A percentile compares a stretch with the other conserved stretches of the same genome.
These are phyloP conservation scores for Cardiocondyla obscurior DNA, from an alignment of 1,140 invertebrate species.

Conservation along the genomic window DNA sequence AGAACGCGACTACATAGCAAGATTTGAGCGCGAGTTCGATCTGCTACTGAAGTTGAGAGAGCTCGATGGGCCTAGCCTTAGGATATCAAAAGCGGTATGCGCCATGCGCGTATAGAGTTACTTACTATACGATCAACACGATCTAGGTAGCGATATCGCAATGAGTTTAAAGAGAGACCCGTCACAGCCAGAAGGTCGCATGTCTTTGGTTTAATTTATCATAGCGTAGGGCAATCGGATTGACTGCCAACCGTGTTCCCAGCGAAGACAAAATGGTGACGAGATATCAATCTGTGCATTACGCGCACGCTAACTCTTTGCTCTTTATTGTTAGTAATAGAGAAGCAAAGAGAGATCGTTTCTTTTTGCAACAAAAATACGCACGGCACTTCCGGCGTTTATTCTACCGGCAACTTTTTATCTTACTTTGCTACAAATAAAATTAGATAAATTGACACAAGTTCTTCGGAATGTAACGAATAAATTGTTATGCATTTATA, in stretches of 20 bases:
- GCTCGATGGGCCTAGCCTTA: conserved; percentile 35
- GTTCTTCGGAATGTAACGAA: not conserved
- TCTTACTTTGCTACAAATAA: not conserved
- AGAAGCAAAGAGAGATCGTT: too few species aligned
- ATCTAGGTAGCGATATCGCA: conserved; percentile 20
- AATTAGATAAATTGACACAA: not conserved
- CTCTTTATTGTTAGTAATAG: too few species aligned
- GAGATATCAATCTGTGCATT: not conserved
- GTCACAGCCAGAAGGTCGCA: conserved; percentile 22
- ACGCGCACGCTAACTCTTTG: too few species aligned
- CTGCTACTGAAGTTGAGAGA: conserved; percentile 28
- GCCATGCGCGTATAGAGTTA: conserved; percentile 16
- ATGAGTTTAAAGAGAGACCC: not conserved
- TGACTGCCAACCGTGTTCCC: not conserved
- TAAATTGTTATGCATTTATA: not conserved
- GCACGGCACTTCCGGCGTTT: not conserved
- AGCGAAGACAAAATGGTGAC: not conserved
- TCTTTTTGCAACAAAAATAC: not conserved
- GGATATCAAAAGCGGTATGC: conserved; percentile 37
- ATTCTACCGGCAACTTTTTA: not conserved
- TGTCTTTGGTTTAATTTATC: not conserved
- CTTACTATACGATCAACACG: conserved; percentile 11
- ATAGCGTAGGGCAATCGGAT: not conserved
- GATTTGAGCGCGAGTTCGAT: conserved; percentile 47
- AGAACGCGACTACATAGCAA: conserved; percentile 30